Evolutionary conservation across 64 coral and sea anemone genomes (phyloP), one percentile per base, ranked within the genome.

Genomic region (Dendronephthya gigantea): DNA sequence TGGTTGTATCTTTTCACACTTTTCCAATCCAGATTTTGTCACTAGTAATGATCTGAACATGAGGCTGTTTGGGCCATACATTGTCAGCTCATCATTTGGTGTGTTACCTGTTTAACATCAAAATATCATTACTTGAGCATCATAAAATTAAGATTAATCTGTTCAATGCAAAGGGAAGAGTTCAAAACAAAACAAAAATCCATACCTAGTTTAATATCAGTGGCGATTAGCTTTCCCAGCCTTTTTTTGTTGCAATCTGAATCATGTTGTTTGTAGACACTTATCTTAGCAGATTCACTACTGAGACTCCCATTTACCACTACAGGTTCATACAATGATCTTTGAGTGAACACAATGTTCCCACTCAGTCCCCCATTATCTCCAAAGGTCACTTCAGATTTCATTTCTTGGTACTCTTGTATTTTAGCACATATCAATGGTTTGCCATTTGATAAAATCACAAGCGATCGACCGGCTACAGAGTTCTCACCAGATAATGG

Each of bases 51-150:
- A 93, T 35, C 90, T 89, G 31, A 92, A 88, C n/a, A 93, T 83
- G 11, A 92, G 82, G 48, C 92, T 98, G 32, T 98, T 91, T 69
- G 87, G 85, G 4, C 95, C 95, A 86, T 91, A 98, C 58, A 98
- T 76, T 2, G 92, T 92, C 27, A 98, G 86, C 22, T 39, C 72
- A 79, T 79, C 32, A 8, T 17, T 39, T 35, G 15, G 9, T 16
- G 30, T 33, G 36, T 14, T 12, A 28, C 37, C 72, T 79, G 32
- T 8, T 28, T 35, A 79, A 79, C 4, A 11, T 79, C 30, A 79
- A 9, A 79, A 79, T 29, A 79, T 36, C 12, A 34, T 35, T 79
- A 15, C 19, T 19, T 22, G 10, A 2, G 19, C 25, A 27, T 62
- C 10, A 62, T 23, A 27, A 62, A 45, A 45, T 45, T 6, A 45